Evolutionary conservation across 2,888 invertebrate genomes (phyloP).

Genomic region (Machimus atricapillus): DNA sequence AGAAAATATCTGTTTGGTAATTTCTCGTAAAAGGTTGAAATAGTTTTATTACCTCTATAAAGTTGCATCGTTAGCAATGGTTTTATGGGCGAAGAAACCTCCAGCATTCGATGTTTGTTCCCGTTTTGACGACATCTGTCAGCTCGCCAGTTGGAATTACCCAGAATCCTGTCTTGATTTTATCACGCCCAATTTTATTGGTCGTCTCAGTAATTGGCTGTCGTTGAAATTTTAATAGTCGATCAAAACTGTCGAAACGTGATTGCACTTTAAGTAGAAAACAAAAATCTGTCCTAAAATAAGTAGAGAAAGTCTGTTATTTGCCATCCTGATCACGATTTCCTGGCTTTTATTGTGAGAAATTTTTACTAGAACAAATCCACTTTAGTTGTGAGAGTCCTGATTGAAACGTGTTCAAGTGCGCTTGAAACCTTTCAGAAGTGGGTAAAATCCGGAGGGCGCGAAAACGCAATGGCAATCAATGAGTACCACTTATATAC

Average conservation of each 20-base stretch:
- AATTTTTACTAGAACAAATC: constrained; percentile 7
- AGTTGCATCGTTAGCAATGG: neutral
- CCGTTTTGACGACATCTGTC: neutral
- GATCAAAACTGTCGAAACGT: constrained; percentile 5
- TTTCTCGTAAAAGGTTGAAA: neutral
- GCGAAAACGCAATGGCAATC: constrained; percentile 13
- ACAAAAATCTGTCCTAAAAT: neutral
- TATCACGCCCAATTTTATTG: constrained; percentile 9
- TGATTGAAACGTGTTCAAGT: constrained; percentile 10
- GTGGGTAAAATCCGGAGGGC: neutral
- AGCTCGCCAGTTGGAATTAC: neutral
- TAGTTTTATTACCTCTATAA: neutral
- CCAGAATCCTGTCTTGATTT: neutral
- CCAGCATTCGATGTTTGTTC: neutral
- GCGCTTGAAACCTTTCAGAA: neutral
- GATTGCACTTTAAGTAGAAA: constrained; percentile 1
- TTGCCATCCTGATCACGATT: neutral
- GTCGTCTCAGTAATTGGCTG: constrained; percentile 5
- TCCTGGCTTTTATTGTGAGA: constrained; percentile 13
- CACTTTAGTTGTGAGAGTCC: neutral
- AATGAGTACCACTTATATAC: neutral
- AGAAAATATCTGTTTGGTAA: neutral
- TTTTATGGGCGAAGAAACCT: neutral
- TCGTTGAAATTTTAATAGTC: constrained; percentile 22
- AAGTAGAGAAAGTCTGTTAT: neutral